phyloP scores from a whole-genome alignment of 2,888 invertebrate species.

The Cinara cedri region DNA sequence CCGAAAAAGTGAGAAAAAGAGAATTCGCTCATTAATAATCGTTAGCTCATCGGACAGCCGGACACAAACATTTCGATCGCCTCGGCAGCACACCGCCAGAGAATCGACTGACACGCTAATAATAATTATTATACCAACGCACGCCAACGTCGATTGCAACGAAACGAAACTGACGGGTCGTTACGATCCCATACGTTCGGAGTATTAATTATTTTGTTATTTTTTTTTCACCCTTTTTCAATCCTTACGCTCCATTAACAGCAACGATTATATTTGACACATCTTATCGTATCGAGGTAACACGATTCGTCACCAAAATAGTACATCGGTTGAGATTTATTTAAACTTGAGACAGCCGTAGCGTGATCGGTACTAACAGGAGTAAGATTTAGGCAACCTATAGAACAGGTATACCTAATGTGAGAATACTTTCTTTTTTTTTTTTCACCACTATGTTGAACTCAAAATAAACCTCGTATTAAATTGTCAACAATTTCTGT shows the following conservation, averaged over 20 bases:
- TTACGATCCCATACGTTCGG: constrained; percentile 9
- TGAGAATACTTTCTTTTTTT: no score
- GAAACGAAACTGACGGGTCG: constrained; percentile 34
- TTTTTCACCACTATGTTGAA: no score
- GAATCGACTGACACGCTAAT: constrained; percentile 12
- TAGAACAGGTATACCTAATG: no score
- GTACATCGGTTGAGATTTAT: no score
- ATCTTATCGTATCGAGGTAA: no score
- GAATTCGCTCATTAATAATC: constrained; percentile 37
- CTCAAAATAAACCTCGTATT: no score
- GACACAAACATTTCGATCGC: constrained; percentile 38
- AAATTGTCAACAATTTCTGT: no score
- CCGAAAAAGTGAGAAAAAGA: constrained; percentile 21
- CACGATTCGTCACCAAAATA: no score
- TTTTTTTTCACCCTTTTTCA: constrained; percentile 10
- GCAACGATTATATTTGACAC: no score
- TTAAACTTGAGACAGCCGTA: no score
- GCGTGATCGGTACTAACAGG: no score
- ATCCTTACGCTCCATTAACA: background rate
- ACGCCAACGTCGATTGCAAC: constrained; percentile 27
- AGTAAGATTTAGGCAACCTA: no score
- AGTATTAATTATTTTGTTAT: constrained; percentile 33
- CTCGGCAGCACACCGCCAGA: background rate
- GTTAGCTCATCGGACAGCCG: constrained; percentile 29
- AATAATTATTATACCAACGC: background rate